Percentiles rank a stretch among this genome's conserved stretches.
These are phyloP conservation scores for Knipowitschia caucasica DNA, from an alignment of 2,797 vertebrate genomes.

Conservation along the genomic window DNA sequence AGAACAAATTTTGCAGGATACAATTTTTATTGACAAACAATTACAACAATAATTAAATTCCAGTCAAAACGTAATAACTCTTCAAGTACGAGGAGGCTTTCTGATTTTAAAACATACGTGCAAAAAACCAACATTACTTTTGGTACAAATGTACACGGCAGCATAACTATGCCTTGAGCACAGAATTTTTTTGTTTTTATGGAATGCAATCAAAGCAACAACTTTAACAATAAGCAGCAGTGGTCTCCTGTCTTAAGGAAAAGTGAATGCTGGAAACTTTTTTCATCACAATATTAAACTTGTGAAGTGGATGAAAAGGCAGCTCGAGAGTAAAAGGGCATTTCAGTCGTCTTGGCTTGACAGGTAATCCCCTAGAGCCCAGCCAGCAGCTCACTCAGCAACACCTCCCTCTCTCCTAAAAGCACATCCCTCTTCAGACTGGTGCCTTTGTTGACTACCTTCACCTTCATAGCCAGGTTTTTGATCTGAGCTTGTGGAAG, in stretches of 20 bases:
- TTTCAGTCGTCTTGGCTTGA: conserved; percentile 30
- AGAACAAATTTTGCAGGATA: conserved; percentile 8
- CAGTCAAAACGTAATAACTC: conserved; percentile 25
- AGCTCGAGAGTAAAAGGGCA: conserved; percentile 15
- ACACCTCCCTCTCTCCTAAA: conserved; percentile 89
- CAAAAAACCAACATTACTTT: conserved; percentile 39
- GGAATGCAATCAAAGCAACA: conserved; percentile 28
- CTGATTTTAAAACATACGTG: conserved; percentile 36
- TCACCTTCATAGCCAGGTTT: conserved; percentile 89
- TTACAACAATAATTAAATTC: conserved; percentile 22
- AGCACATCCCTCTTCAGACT: conserved; percentile 91
- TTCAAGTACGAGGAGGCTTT: conserved; percentile 27
- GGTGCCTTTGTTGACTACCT: conserved; percentile 95
- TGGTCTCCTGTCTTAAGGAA: conserved; percentile 4
- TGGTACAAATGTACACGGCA: conserved; percentile 47
- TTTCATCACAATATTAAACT: conserved; percentile 21
- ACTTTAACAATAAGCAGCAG: conserved; percentile 3
- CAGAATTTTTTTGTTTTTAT: conserved; percentile 25
- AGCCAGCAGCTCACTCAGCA: conserved; percentile 84
- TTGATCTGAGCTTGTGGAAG: conserved; percentile 81
- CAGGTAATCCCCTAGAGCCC: conserved; percentile 61
- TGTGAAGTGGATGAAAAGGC: conserved; percentile 21
- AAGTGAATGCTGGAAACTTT: conserved; percentile 15
- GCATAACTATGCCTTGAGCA: conserved; percentile 21
- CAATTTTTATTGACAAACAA: conserved; percentile 47